Conservation (phyloP, 2,113 vertebrate species). For the Phycodurus eques region DNA sequence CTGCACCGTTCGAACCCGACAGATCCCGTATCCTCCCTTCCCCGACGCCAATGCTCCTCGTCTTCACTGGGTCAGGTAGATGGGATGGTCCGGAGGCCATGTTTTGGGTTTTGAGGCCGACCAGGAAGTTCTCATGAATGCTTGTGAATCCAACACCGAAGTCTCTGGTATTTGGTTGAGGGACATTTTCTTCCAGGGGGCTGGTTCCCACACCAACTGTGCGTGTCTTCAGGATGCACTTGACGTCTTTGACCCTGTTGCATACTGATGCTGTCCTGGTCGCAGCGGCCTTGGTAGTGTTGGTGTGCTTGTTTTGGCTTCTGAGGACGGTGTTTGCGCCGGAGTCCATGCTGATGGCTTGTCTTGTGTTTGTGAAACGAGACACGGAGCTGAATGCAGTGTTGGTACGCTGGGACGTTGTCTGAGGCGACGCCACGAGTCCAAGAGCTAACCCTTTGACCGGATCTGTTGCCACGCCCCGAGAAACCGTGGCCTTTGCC, state of each 20-base stretch:
- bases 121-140: conserved; percentile 85
- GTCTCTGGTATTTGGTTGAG: conserved; percentile 81
- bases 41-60: conserved; percentile 86
- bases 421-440: conserved; percentile 77
- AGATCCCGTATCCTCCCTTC: conserved; percentile 72
- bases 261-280: conserved; percentile 80
- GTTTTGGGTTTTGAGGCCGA: conserved; percentile 89
- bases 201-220: conserved; percentile 81
- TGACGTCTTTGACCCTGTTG: conserved; percentile 76
- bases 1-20: conserved; percentile 15
- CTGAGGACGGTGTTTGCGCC: conserved; percentile 78
- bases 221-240: conserved; percentile 61
- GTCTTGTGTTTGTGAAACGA: conserved; percentile 78
- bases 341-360: conserved; percentile 65
- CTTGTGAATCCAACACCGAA: conserved; percentile 82
- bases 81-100: conserved; percentile 90
- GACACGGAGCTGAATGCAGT: conserved; percentile 70
- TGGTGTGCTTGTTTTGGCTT: conserved; percentile 84
- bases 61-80: conserved; percentile 66
- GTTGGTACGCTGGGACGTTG: conserved; percentile 77
- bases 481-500: conserved; percentile 69
- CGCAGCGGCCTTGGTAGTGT: conserved; percentile 71
- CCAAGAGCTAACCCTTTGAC: conserved; percentile 67
- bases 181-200: conserved; percentile 49
- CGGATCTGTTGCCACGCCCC: conserved; percentile 72